Percentiles rank a stretch among this genome's conserved stretches.
phyloP scores from a whole-genome alignment of 1,140 invertebrate species.

The Dermatophagoides farinae region DNA sequence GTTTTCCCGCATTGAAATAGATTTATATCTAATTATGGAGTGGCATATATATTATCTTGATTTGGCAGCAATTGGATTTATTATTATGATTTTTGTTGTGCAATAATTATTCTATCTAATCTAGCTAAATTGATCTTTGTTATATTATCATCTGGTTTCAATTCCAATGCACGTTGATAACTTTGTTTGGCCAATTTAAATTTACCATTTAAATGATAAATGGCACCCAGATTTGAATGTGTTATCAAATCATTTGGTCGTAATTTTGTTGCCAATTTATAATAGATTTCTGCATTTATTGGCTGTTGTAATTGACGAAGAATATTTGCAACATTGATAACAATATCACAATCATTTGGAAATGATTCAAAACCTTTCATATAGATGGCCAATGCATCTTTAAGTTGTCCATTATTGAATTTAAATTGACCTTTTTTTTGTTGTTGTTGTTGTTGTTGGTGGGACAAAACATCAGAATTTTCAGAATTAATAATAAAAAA shows the following conservation, averaged over 20 bases:
- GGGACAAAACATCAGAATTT: conserved; percentile 21
- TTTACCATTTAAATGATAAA: conserved; percentile 74
- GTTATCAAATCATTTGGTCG: conserved; percentile 54
- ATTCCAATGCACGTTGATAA: conserved; percentile 53
- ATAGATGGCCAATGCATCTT: conserved; percentile 59
- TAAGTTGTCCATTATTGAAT: conserved; percentile 44
- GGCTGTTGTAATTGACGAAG: conserved; percentile 37
- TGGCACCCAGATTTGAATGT: conserved; percentile 79
- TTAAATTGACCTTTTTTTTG: conserved; percentile 85
- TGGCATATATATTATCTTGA: no score
- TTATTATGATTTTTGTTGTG: background rate
- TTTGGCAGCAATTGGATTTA: no score
- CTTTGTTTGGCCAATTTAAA: conserved; percentile 57
- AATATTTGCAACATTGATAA: conserved; percentile 64
- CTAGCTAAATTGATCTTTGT: conserved; percentile 70
- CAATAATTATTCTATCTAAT: conserved; percentile 27
- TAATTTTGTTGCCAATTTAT: conserved; percentile 45
- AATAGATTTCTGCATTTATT: conserved; percentile 58
- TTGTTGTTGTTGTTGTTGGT: no score
- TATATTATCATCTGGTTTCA: conserved; percentile 63
- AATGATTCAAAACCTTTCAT: conserved; percentile 48
- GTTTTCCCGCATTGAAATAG: no score
- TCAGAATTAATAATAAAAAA: background rate
- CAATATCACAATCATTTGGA: conserved; percentile 53
- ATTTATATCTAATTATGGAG: no score